Evolutionary conservation across 2,888 invertebrate genomes (phyloP), one percentile per base, ranked within the genome.

Genomic region (Labia minor): DNA sequence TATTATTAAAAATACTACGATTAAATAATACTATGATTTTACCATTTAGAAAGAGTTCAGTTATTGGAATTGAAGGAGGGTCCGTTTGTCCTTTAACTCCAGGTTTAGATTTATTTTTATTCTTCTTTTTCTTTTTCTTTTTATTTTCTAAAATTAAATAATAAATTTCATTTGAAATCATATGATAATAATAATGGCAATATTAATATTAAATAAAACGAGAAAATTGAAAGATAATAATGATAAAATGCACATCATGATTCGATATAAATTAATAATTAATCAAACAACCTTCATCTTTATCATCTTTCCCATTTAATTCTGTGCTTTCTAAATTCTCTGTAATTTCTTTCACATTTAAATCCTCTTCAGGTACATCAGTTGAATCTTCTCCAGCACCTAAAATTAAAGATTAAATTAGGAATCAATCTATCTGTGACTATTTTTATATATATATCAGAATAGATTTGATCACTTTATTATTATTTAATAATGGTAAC

Each of bases 11-110:
- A n/a, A n/a, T n/a, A n/a, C n/a, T n/a, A n/a, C n/a, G n/a, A n/a
- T n/a, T n/a, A 21, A 63, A 63, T 63, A 63, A 21, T 21, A 14
- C n/a, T 8, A 33, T 49, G 26, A 49, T 70, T 75, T 80, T 80
- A 77, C 88, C 91, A 79, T 92, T 88, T 1, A 93, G 86, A 76
- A 86, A 97, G 19, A 96, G 82, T 66, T 94, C 90, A 1, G 85
- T 81, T 70, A 97, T 89, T 0, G 96, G 88, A 73, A 95, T 83
- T n/a, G 90, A 84, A 10, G 96, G 95, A 16, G 95, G 92, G 76
- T 88, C 83, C 0, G 90, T 91, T 78, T 92, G 91, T 71, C 80
- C 80, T 69, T 82, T 82, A 3, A 73, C 73, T 62, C 65, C 64
- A 4, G 49, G 3, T 19, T 21, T 62, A 11, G 21, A 66, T 66